phyloP scores from a whole-genome alignment of 2,113 vertebrate genomes.

The Morone chrysops region DNA sequence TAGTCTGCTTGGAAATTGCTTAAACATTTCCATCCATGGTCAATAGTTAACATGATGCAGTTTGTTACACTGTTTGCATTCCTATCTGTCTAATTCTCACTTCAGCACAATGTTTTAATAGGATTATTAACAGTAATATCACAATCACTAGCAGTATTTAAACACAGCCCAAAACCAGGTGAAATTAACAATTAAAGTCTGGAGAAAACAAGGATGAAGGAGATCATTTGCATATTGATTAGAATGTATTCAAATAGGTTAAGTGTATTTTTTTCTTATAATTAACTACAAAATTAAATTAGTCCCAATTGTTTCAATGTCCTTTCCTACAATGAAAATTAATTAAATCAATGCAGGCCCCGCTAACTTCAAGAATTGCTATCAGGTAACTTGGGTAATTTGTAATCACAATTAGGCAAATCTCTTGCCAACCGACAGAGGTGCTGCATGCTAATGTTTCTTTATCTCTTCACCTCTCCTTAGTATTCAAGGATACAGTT shows the following conservation, averaged over 20 bases:
- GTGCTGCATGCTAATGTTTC: constrained; percentile 71
- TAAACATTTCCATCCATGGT: background rate
- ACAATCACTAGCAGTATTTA: constrained; percentile 18
- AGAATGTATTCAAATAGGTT: constrained; percentile 51
- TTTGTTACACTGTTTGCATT: background rate
- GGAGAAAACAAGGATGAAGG: constrained; percentile 41
- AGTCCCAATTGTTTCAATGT: constrained; percentile 71
- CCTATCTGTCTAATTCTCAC: background rate
- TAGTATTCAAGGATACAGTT: constrained; percentile 59
- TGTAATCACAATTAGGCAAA: constrained; percentile 78
- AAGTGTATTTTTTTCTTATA: constrained; percentile 53
- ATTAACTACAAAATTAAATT: constrained; percentile 74
- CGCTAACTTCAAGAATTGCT: constrained; percentile 66
- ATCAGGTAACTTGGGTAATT: constrained; percentile 77
- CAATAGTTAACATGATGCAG: background rate
- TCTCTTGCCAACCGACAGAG: constrained; percentile 44
- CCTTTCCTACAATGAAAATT: constrained; percentile 65
- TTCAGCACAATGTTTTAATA: background rate
- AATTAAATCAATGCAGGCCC: constrained; percentile 69
- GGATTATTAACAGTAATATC: constrained; percentile 18
- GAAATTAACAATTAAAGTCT: constrained; percentile 49
- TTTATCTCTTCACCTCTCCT: constrained; percentile 58
- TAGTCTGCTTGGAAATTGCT: background rate
- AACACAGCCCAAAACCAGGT: constrained; percentile 22
- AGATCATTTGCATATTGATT: constrained; percentile 73